Evolutionary conservation across 2,888 invertebrate species (phyloP).

Genomic region (Phengaris arion): DNA sequence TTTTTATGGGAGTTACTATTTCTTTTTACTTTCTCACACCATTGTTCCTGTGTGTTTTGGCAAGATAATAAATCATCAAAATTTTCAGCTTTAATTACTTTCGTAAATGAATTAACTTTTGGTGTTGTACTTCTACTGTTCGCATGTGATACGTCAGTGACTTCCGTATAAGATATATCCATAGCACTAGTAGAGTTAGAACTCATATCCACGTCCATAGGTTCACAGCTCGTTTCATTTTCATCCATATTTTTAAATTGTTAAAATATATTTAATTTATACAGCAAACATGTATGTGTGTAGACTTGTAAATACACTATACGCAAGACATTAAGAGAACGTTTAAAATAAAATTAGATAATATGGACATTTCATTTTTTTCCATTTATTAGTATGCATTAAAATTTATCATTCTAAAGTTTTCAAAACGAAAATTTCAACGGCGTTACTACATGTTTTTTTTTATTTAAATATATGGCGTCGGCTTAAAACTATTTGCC

Average conservation of each 20-base stretch:
- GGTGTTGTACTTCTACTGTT: not conserved
- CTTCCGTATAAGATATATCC: constrained; percentile 56
- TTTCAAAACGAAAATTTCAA: no score
- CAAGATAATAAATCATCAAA: not conserved
- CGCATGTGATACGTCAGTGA: not conserved
- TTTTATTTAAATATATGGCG: no score
- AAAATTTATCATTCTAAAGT: not conserved
- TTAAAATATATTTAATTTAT: not conserved
- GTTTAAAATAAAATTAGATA: not conserved
- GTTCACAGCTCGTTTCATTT: constrained; percentile 54
- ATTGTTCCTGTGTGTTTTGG: not conserved
- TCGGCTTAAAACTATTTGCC: no score
- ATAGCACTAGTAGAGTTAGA: constrained; percentile 53
- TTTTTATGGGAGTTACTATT: not conserved
- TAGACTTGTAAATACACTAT: not conserved
- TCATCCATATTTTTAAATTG: constrained; percentile 31
- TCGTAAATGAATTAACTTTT: not conserved
- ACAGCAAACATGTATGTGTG: not conserved
- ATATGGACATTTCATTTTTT: not conserved
- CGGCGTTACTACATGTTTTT: no score
- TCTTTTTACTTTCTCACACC: not conserved
- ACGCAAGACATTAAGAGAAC: not conserved
- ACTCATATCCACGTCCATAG: constrained; percentile 71
- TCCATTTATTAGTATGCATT: not conserved
- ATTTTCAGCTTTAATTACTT: not conserved